Evolutionary conservation across 2,113 vertebrate genomes (phyloP), one percentile per base, ranked within the genome.

Genomic region (Laticauda colubrina): DNA sequence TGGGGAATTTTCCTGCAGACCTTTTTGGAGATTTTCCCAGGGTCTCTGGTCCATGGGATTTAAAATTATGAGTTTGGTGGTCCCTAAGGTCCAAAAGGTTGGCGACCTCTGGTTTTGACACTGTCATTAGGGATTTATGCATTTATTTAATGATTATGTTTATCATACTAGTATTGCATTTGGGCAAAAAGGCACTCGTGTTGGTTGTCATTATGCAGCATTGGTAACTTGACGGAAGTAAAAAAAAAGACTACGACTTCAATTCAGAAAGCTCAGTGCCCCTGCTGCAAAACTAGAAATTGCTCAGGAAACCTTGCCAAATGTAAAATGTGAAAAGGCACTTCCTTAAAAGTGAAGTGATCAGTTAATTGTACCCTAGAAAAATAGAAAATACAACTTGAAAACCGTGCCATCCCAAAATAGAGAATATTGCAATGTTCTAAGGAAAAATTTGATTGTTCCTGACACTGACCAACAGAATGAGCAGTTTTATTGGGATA

Each of bases 401-500:
- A 54, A 92, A 59, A 94, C 93, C 95, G 89, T 95, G 81, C 64
- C 93, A 8, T 75, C 57, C 12, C 15, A 90, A 61, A 92, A 86
- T 89, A 92, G 39, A 43, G 45, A 81, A 9, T 90, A 87, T 34
- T 55, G 15, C 64, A 54, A 88, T 91, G 91, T 93, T 92, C 57
- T 69, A 29, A 51, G 45, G 34, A 91, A 85, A 91, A 59, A 93
- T 93, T 7, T 94, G 90, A 94, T 95, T 90, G 54, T 54, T 90
- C 8, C 91, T 94, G 39, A 89, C 93, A 75, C 85, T 93, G 94
- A 94, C 85, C 93, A 53, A 81, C 92, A 89, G 91, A 93, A 95
- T 45, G n/a, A 93, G n/a, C 92, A 29, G 95, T 85, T 94, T 69
- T 90, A 89, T 92, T 87, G 81, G 10, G 43, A 88, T 94, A 89